phyloP scores from a whole-genome alignment of 1,140 invertebrate genomes.

The Lepidurus apus region DNA sequence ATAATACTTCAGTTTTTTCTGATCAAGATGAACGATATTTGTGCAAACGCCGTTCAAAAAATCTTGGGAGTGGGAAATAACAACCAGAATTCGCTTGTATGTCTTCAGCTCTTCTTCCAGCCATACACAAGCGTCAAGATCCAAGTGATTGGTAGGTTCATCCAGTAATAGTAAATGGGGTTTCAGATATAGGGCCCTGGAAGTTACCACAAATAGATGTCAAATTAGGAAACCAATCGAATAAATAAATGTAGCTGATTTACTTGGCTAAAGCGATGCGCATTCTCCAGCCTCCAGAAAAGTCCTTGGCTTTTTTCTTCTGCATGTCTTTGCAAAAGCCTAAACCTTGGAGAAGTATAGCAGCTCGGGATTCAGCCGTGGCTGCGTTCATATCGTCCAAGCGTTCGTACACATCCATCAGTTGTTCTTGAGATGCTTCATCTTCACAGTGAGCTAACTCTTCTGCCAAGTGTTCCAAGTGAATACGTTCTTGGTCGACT shows the following conservation, averaged over 20 bases:
- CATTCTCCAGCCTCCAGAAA: slow-evolving; percentile 99
- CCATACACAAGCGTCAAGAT: slow-evolving; percentile 96
- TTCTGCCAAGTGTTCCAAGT: slow-evolving; percentile 89
- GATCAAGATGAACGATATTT: slow-evolving; percentile 94
- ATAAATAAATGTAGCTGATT: slow-evolving; percentile 40
- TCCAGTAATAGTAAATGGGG: slow-evolving; percentile 42
- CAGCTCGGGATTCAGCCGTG: slow-evolving; percentile 88
- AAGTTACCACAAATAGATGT: slow-evolving; percentile 29
- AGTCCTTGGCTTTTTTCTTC: slow-evolving; percentile 81
- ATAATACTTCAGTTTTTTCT: slow-evolving; percentile 90
- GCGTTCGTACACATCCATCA: slow-evolving; percentile 96
- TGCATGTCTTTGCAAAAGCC: slow-evolving; percentile 96
- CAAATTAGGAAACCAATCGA: slow-evolving; percentile 42
- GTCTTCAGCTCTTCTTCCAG: slow-evolving; percentile 94
- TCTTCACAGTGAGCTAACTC: slow-evolving; percentile 78
- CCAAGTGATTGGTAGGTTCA: slow-evolving; percentile 64
- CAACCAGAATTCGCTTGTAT: slow-evolving; percentile 95
- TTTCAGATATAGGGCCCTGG: slow-evolving; percentile 67
- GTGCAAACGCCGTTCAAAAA: slow-evolving; percentile 99
- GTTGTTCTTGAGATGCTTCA: slow-evolving; percentile 87
- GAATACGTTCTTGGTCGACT: slow-evolving; percentile 88
- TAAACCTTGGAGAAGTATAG: slow-evolving; percentile 90
- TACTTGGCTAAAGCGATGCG: slow-evolving; percentile 85
- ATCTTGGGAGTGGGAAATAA: slow-evolving; percentile 99
- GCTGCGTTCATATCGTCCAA: slow-evolving; percentile 95